phyloP scores from a whole-genome alignment of 64 coral and sea anemone genomes.

The Porites australiensis region DNA sequence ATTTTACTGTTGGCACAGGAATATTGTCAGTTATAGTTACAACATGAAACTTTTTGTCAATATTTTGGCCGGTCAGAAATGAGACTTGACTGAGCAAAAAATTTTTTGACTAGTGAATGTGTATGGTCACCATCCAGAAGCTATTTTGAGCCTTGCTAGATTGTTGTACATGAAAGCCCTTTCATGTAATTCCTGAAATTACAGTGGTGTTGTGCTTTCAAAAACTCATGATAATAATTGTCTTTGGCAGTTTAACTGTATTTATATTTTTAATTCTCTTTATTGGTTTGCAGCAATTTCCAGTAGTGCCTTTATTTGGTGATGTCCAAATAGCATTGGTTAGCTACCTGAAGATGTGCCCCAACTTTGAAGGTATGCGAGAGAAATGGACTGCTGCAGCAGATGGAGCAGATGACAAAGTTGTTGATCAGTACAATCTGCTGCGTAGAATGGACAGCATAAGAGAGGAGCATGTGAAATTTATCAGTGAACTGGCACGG shows the following conservation, averaged over 20 bases:
- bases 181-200: too few relatives aligned
- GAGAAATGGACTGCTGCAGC: constrained; percentile 91
- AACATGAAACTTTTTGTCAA: too few relatives aligned
- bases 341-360: constrained; percentile 96
- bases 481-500: constrained; percentile 95
- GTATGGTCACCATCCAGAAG: too few relatives aligned
- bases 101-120: too few relatives aligned
- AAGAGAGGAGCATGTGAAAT: constrained; percentile 93
- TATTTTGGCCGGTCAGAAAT: too few relatives aligned
- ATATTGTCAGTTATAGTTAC: too few relatives aligned
- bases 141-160: too few relatives aligned
- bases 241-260: background rate
- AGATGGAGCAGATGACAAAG: constrained; percentile 94
- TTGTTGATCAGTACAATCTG: constrained; percentile 95
- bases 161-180: too few relatives aligned
- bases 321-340: constrained; percentile 97
- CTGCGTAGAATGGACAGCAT: constrained; percentile 90
- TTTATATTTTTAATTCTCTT: background rate
- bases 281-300: constrained; percentile 78
- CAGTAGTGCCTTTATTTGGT: constrained; percentile 98
- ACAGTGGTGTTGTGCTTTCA: too few relatives aligned
- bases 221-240: too few relatives aligned
- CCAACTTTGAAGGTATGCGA: constrained; percentile 84
- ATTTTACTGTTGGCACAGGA: too few relatives aligned
- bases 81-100: too few relatives aligned